Evolutionary conservation across 2,113 vertebrate species (phyloP), one percentile per base, ranked within the genome.

Genomic region (Calonectris borealis): DNA sequence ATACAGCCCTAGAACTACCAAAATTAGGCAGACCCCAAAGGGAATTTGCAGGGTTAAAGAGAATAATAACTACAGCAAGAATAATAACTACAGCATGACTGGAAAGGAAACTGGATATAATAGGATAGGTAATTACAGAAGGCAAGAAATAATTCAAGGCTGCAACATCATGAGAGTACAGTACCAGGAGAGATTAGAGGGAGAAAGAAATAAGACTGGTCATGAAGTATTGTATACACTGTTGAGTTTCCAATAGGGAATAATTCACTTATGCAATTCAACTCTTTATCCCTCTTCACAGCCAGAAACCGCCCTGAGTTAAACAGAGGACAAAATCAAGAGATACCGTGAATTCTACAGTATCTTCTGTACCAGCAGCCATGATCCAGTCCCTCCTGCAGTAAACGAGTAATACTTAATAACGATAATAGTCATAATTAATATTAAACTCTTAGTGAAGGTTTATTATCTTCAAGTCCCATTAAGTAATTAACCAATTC

Each of bases 401-500:
- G 66, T 83, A 96, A 95, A 88, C 90, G 84, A 94, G 42, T 82
- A 97, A 91, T 82, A 86, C 44, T 95, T 89, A 95, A 79, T 79
- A 83, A 88, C 70, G 77, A 89, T 96, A 94, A 75, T 88, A 94
- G 85, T 75, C 16, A 83, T 93, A 95, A 94, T 95, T 96, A 96
- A 96, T 90, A 91, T 85, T 89, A 95, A 93, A 91, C 32, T 87
- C 77, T 48, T 73, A 85, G 73, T 83, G 75, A 83, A 93, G 54
- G 54, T 76, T 96, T 97, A 95, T 95, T 94, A 95, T 97, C 95
- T 97, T 83, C 58, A 73, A 94, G 89, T 89, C 62, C 58, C 75
- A 95, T 86, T 91, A 96, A 92, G 87, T 85, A 94, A 95, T 94
- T 96, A 94, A 89, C 54, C 44, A 91, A 88, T 91, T 92, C 86